These are phyloP conservation scores for Prostheceraeus crozeri DNA, from an alignment of 2,888 invertebrate genomes.

Conservation along the genomic window DNA sequence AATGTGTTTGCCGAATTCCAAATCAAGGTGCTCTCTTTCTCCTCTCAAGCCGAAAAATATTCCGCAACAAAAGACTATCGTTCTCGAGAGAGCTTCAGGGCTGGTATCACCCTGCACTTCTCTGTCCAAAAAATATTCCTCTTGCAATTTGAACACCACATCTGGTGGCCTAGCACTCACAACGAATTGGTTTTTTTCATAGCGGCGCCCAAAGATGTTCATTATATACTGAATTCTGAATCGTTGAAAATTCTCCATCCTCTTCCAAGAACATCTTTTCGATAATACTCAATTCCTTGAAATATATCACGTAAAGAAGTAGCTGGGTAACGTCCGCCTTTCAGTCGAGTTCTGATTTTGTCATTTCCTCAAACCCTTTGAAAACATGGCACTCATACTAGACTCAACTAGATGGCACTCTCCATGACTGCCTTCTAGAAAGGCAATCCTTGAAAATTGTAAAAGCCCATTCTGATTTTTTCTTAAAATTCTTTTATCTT, in stretches of 20 bases:
- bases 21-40: background rate
- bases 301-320: background rate
- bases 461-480: slow-evolving; percentile 2
- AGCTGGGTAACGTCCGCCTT: slow-evolving; percentile 9
- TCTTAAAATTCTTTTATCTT: background rate
- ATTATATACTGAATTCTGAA: background rate
- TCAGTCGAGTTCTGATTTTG: background rate
- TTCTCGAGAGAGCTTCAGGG: background rate
- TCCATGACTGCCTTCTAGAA: background rate
- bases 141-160: slow-evolving; percentile 17
- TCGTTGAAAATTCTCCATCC: background rate
- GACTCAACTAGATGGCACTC: background rate
- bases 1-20: slow-evolving; percentile 22
- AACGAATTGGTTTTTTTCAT: slow-evolving; percentile 3
- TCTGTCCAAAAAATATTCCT: slow-evolving; percentile 5
- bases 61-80: background rate
- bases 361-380: background rate
- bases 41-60: slow-evolving; percentile 10
- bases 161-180: background rate
- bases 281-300: background rate
- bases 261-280: background rate
- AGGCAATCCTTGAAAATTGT: slow-evolving; percentile 6
- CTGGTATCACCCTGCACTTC: background rate
- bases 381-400: background rate
- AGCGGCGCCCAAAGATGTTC: background rate